Evolutionary conservation across 2,113 vertebrate species (phyloP).

Genomic region (Bos indicus): DNA sequence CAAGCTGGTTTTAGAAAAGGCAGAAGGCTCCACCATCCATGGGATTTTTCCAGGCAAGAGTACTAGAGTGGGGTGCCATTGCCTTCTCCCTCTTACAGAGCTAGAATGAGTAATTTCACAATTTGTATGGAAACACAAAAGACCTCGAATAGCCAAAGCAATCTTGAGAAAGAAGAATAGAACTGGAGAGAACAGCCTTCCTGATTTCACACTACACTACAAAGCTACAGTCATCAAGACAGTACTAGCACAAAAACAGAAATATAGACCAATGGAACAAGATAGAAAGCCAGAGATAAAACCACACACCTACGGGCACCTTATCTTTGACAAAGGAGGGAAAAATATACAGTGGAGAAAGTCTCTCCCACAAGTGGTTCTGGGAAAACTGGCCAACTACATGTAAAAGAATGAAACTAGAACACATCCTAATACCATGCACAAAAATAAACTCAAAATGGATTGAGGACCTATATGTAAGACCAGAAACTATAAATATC

Average conservation of each 20-base stretch:
- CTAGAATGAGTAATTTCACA: background rate
- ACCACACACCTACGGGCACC: background rate
- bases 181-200: background rate
- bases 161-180: background rate
- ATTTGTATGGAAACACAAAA: background rate
- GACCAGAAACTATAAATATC: background rate
- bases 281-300: background rate
- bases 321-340: background rate
- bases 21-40: no score
- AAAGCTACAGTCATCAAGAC: background rate
- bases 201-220: background rate
- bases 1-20: no score
- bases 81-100: background rate
- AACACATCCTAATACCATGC: background rate
- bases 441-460: background rate
- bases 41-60: no score
- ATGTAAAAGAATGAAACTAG: background rate
- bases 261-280: background rate
- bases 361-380: background rate
- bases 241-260: background rate
- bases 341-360: background rate
- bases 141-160: background rate
- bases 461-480: background rate
- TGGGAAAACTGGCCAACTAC: background rate
- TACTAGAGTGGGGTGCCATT: no score